Evolutionary conservation across 2,888 invertebrate genomes (phyloP), one percentile per base, ranked within the genome.

Genomic region (Parnassius mnemosyne): DNA sequence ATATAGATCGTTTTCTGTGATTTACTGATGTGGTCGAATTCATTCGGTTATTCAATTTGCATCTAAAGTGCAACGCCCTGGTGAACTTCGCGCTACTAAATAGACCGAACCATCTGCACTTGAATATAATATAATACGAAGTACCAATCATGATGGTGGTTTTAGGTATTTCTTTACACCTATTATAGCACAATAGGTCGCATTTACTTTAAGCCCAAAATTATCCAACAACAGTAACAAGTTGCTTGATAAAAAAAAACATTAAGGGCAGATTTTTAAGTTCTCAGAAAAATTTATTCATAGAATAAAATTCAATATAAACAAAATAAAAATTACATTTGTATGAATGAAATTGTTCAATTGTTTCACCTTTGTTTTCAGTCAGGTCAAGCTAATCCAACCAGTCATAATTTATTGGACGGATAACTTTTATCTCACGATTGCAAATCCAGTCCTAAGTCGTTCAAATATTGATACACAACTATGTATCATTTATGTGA

Each of bases 51-150:
- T 72, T 72, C 71, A 77, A 77, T 77, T 79, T 78, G 77, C 79
- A 79, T 81, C 75, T 82, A 84, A 82, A 87, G 89, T 87, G 87
- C 90, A 89, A 86, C 77, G 89, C 79, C 88, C 89, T 73, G 81
- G 69, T 89, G 89, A 89, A 89, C 89, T 89, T 89, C 86, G 81
- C 78, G 80, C 80, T 78, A 78, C 80, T 81, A 85, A 86, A 79
- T 84, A 79, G 80, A 80, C 78, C 81, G 11, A 59, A 46, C 51
- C 47, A 12, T 47, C 47, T 13, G 47, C 12, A 13, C 13, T 47
- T 25, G 25, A 25, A 25, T 25, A 25, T 25, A 25, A 25, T 25
- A 25, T 25, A 25, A 25, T 25, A 25, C 25, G 25, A 3, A 25
- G 25, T 3, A 25, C 25, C 25, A 25, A 25, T 25, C 25, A 7